Base-by-base conservation (phyloP, 2,113 vertebrate genomes). In the Channa argus region DNA sequence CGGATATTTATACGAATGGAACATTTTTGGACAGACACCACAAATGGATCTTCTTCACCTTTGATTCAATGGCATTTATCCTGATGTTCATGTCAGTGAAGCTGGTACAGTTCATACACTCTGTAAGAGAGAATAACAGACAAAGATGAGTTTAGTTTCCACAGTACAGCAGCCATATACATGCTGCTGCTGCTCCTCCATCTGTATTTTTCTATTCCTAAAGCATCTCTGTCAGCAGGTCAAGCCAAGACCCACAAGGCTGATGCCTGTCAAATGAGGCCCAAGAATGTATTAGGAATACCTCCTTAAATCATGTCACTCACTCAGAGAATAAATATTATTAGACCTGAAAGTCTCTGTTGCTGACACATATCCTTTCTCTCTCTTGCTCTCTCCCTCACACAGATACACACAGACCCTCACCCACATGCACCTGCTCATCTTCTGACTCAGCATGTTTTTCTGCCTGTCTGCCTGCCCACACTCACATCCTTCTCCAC, bases 41-140 rank as follows among this genome's bases (percentile, higher is more conserved):
- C 39, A 24, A 24, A 45, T 0, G 5, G 41, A 51, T 36, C 43
- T 0, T 41, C 56, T 69, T 86, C 88, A 97, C 97, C 96, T 98
- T 98, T 71, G 95, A 94, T 87, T 98, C 97, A 13, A 97, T 92
- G 0, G 85, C 91, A 83, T 92, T 94, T 63, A 99, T 94, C 64
- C 96, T 94, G 86, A 94, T 94, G 0, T 83, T 96, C 95, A 99
- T 96, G 15, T 96, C 91, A 0, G 91, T 94, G 44, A 96, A 95
- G 49, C 93, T 93, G 0, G 96, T 97, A 70, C 97, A 99, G 92
- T 99, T 99, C 95, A 98, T 92, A 82, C 96, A 98, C 91, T 98
- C 97, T 99, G 89, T 4, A 63, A 53, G 67, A 66, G 52, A 76
- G 37, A 81, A 10, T 74, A 7, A 58, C 24, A 84, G 37, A 74